Evolutionary conservation across 1,140 invertebrate genomes (phyloP), one percentile per base, ranked within the genome.

Genomic region (Drosophila parabipectinata): DNA sequence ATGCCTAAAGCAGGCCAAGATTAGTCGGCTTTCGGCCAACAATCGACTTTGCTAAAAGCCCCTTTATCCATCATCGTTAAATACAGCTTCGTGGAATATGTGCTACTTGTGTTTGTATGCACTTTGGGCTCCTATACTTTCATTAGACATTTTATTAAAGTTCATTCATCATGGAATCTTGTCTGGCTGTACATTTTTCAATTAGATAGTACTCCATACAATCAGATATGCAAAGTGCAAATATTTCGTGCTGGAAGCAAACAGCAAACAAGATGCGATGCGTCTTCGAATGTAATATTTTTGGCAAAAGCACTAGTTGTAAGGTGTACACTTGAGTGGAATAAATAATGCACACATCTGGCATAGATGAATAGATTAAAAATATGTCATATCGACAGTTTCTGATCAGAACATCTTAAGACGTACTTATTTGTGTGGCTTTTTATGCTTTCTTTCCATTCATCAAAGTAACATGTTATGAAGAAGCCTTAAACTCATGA

Each of bases 301-400:
- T 77, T 61, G 81, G 76, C 77, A 60, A 61, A 67, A 64, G 61
- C 57, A 64, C 50, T 55, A 58, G 64, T 59, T 56, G 48, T 66
- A 74, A 12, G 12, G 47, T n/a, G 12, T 4, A 37, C 4, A 37
- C 34, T 37, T 37, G 4, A 12, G 34, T 37, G 54, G 12, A 50
- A 62, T 54, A 9, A 53, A 62, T 71, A 64, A 63, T 55, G 12
- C 10, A 32, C 50, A 9, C 15, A 14, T 28, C 50, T 47, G 39
- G 64, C 41, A 44, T 37, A 12, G 10, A n/a, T 37, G 34, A 12
- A 37, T 37, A 37, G 34, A 37, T 37, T 37, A 37, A 37, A 10
- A 58, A 62, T 67, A 48, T 85, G 47, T 71, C 84, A 66, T 87
- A 84, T 85, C 87, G 72, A 74, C 82, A 77, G 64, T 68, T 69